phyloP scores from a whole-genome alignment of 2,888 invertebrate genomes.

The Laothoe populi region DNA sequence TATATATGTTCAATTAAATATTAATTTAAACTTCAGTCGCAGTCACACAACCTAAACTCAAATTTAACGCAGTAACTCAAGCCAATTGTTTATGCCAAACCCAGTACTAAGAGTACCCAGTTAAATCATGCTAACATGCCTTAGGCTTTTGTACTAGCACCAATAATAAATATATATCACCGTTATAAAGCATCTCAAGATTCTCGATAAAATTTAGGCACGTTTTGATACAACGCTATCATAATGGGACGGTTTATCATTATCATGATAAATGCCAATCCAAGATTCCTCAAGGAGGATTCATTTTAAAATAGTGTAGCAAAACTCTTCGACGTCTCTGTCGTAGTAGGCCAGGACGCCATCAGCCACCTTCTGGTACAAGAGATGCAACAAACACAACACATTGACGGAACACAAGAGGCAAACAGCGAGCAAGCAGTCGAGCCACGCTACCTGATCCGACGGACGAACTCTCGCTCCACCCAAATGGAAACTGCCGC shows the following conservation, averaged over 20 bases:
- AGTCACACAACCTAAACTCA: slow-evolving; percentile 31
- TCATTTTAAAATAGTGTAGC: slow-evolving; percentile 65
- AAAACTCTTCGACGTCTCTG: slow-evolving; percentile 70
- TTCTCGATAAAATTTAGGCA: slow-evolving; percentile 30
- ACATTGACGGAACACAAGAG: slow-evolving; percentile 87
- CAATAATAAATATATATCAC: slow-evolving; percentile 38
- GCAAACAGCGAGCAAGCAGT: slow-evolving; percentile 88
- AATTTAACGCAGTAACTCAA: slow-evolving; percentile 49
- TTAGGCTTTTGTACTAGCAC: slow-evolving; percentile 33
- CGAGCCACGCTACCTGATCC: slow-evolving; percentile 93
- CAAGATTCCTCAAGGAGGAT: slow-evolving; percentile 43
- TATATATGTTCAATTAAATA: not conserved
- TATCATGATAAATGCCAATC: slow-evolving; percentile 4
- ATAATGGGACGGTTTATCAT: slow-evolving; percentile 19
- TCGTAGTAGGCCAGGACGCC: slow-evolving; percentile 56
- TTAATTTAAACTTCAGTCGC: not conserved
- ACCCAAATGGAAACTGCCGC: slow-evolving; percentile 82
- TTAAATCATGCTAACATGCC: slow-evolving; percentile 41
- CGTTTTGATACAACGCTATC: slow-evolving; percentile 23
- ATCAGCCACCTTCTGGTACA: slow-evolving; percentile 70
- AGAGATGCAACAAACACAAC: slow-evolving; percentile 86
- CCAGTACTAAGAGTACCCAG: slow-evolving; percentile 43
- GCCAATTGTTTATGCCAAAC: slow-evolving; percentile 44
- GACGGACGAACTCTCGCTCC: slow-evolving; percentile 86
- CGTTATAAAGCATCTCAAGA: slow-evolving; percentile 33